These are phyloP conservation scores for Bathybates hornii DNA, from an alignment of 2,113 vertebrate genomes.

Conservation along the genomic window DNA sequence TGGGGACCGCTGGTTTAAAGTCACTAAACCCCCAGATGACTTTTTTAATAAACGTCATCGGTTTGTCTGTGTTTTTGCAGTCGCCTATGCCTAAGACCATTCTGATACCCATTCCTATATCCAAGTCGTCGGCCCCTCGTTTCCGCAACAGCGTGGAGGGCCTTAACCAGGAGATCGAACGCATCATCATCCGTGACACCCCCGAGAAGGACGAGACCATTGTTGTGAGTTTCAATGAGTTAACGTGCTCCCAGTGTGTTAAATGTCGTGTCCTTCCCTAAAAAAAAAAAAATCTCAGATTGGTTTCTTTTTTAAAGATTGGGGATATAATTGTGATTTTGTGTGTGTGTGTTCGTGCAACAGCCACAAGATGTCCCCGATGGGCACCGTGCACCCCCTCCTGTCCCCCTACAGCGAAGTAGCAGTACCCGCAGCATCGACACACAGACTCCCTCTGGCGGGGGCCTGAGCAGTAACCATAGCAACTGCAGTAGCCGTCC, in stretches of 20 bases:
- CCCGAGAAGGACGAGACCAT: constrained; percentile 93
- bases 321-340: constrained; percentile 16
- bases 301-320: neutral
- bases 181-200: constrained; percentile 94
- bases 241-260: neutral
- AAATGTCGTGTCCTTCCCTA: neutral
- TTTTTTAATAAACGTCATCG: neutral
- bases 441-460: constrained; percentile 91
- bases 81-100: constrained; percentile 90
- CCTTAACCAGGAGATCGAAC: constrained; percentile 96
- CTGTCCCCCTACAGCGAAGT: constrained; percentile 81
- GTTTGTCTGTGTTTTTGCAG: constrained; percentile 58
- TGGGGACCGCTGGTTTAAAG: neutral
- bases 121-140: constrained; percentile 88
- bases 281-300: neutral
- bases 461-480: constrained; percentile 76
- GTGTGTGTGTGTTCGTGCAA: neutral
- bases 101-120: constrained; percentile 90
- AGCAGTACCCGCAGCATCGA: constrained; percentile 97
- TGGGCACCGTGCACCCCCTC: constrained; percentile 92
- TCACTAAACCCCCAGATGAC: neutral
- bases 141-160: constrained; percentile 98
- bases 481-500: constrained; percentile 94
- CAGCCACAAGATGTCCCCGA: constrained; percentile 96
- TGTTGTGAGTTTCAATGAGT: constrained; percentile 75